Base-by-base conservation (phyloP, 1,140 invertebrate species). In the Pachypeltis micranthus region DNA sequence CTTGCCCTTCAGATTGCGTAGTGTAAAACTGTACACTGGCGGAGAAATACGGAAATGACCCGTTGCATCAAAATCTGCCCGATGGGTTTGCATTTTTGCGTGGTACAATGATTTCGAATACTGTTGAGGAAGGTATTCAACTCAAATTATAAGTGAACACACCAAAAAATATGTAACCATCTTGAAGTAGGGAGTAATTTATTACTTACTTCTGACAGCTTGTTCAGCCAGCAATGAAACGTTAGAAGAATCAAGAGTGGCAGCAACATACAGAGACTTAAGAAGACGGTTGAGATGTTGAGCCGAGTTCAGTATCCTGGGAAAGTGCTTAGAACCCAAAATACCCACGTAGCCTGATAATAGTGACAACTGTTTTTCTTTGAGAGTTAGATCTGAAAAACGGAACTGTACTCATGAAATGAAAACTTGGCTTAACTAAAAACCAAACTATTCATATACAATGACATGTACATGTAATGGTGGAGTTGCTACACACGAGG, bases 331-430 rank as follows among this genome's bases (percentile, higher is more conserved):
- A 75, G 74, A 31, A 70, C 75, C 66, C 64, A 86, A 73, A 26
- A 84, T 66, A 56, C 72, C 72, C 19, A 85, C 69, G 70, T 85
- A 86, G 10, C 83, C 84, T 39, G 75, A 72, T 2, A 85, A 65
- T 34, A 83, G 73, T 1, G 75, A 72, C 39, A 82, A 64, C 29
- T 69, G 63, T 34, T 54, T 57, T 31, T 64, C 58, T 70, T 85
- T 83, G 64, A 79, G 72, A 2, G 67, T 70, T 34, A 79, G 74
- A 71, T 83, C 82, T 84, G 68, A 14, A 72, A 72, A 64, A 60
- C 56, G 66, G 29, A 27, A 61, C 7, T 27, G n/a, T 10, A 16
- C 16, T 58, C 28, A 58, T 16, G 16, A 58, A 25, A 10, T 10
- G 28, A 58, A 7, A 58, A 58, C 16, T 23, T 10, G n/a, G 28